Evolutionary conservation across 2,797 vertebrate species (phyloP), one percentile per base, ranked within the genome.

Genomic region (Rousettus madagascariensis): DNA sequence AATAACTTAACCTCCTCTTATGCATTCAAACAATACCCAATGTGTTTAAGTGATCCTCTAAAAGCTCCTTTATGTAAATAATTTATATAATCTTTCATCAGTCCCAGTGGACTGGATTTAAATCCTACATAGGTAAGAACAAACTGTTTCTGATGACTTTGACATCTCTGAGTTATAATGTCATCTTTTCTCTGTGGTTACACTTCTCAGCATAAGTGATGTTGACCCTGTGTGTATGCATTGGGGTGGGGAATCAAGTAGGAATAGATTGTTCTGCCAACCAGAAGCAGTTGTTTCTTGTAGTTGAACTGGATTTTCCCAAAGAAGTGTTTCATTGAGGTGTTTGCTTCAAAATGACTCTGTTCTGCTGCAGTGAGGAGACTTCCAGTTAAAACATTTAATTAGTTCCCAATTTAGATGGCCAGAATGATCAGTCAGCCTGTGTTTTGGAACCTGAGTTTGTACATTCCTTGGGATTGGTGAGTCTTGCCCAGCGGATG

Each of bases 301-400:
- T 74, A 92, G 72, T 90, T 38, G 28, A 89, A 84, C 74, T 95
- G 78, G 41, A 91, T 97, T 61, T 49, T 82, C 59, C 71, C 66
- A 77, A 94, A 95, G 94, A 93, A 97, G 55, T 86, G 91, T 90
- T 96, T 88, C 93, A 97, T 84, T 95, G 91, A 97, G 85, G 95
- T 84, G 53, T 91, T 93, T 97, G 82, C 89, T 95, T 96, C 95
- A 75, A 15, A 96, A 95, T 95, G 92, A 77, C 92, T 90, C 80
- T 96, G 65, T 97, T 96, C 94, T 97, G 90, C 85, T 96, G 69
- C 68, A 97, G 83, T 12, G 91, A 96, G 74, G 75, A 94, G 95
- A 78, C 66, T 96, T 97, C 90, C 96, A 97, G 96, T 95, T 93
- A 93, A 97, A 98, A 97, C 92, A 97, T 97, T 97, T 97, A 98